A percentile compares a stretch with the other conserved stretches of the same genome.
These are phyloP conservation scores for Troides oblongomaculatus DNA, from an alignment of 2,888 invertebrate genomes.

Conservation along the genomic window DNA sequence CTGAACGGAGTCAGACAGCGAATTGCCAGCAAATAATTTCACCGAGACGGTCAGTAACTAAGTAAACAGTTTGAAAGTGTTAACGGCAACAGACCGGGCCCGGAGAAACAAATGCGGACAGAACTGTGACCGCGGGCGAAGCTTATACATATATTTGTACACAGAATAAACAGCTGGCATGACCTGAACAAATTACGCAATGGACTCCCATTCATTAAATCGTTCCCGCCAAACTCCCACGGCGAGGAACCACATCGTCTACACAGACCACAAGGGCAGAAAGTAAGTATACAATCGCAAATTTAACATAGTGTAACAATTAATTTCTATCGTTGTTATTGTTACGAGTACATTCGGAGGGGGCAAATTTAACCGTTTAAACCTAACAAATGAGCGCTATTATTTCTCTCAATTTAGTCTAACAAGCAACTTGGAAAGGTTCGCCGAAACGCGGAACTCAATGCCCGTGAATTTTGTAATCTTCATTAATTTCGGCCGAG, in stretches of 20 bases:
- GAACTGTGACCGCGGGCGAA: conserved; percentile 39
- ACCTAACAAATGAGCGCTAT: conserved; percentile 76
- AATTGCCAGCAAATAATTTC: conserved; percentile 57
- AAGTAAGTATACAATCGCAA: conserved; percentile 62
- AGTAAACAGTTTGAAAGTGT: conserved; percentile 57
- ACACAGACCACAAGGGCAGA: conserved; percentile 76
- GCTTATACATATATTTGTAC: not conserved
- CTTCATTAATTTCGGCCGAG: conserved; percentile 77
- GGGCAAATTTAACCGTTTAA: conserved; percentile 63
- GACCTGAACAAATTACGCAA: conserved; percentile 38
- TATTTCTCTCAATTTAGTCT: conserved; percentile 79
- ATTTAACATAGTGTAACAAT: conserved; percentile 38
- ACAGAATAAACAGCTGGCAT: conserved; percentile 4
- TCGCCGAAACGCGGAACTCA: conserved; percentile 73
- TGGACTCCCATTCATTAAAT: conserved; percentile 66
- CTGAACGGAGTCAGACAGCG: conserved; percentile 53
- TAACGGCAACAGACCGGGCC: conserved; percentile 39
- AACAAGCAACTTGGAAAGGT: conserved; percentile 76
- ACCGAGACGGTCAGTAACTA: conserved; percentile 56
- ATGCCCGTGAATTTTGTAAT: conserved; percentile 79
- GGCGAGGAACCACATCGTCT: conserved; percentile 75
- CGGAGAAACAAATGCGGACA: conserved; percentile 27
- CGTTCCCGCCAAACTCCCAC: conserved; percentile 60
- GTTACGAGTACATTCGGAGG: conserved; percentile 46
- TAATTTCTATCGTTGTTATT: conserved; percentile 48